phyloP scores from a whole-genome alignment of 2,888 invertebrate species.

The Eupithecia exiguata region DNA sequence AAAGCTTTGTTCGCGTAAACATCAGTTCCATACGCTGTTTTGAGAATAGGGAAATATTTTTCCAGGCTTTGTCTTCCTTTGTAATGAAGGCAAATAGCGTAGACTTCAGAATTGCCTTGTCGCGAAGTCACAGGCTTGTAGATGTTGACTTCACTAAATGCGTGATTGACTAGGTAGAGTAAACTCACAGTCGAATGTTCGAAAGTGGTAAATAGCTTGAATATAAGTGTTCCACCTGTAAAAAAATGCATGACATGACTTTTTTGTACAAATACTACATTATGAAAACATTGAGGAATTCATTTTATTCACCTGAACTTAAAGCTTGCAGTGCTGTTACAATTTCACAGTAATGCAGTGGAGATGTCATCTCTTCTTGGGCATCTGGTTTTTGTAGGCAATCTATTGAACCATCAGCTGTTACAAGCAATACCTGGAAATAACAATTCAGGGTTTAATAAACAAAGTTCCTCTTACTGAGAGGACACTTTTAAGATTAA shows the following conservation, averaged over 20 bases:
- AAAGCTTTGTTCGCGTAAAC: constrained; percentile 73
- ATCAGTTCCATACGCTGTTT: constrained; percentile 73
- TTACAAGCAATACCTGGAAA: constrained; percentile 86
- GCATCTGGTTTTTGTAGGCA: constrained; percentile 93
- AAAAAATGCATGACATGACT: constrained; percentile 19
- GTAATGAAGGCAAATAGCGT: constrained; percentile 89
- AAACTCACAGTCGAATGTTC: constrained; percentile 92
- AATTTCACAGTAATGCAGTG: constrained; percentile 93
- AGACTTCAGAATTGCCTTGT: constrained; percentile 97
- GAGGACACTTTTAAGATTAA: no score
- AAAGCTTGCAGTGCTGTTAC: constrained; percentile 89
- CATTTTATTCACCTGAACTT: constrained; percentile 72
- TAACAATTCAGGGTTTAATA: background rate
- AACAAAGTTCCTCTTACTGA: no score
- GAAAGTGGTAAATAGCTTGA: constrained; percentile 96
- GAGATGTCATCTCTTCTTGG: constrained; percentile 91
- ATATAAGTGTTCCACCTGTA: constrained; percentile 89
- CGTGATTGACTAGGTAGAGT: constrained; percentile 90
- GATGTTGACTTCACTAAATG: constrained; percentile 88
- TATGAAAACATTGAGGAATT: background rate
- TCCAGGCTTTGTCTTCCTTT: constrained; percentile 73
- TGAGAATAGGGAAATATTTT: constrained; percentile 73
- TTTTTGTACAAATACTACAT: constrained; percentile 4
- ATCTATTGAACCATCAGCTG: constrained; percentile 97
- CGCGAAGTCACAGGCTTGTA: constrained; percentile 97